phyloP scores from a whole-genome alignment of 2,797 vertebrate species.

The Hemibagrus guttatus region DNA sequence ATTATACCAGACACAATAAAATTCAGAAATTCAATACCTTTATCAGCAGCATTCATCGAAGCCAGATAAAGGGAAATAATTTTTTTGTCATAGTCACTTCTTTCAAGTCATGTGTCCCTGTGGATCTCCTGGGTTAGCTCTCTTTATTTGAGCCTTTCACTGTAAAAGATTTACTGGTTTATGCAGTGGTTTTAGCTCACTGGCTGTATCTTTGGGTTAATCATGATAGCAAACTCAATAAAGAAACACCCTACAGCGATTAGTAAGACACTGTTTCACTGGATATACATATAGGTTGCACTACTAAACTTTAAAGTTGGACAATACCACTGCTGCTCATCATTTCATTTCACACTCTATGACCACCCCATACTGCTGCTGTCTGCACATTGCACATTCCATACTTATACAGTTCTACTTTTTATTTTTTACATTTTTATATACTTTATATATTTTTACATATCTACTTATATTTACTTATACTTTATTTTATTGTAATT shows the following conservation, averaged over 20 bases:
- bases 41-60: neutral
- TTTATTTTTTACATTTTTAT: no score
- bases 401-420: no score
- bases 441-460: no score
- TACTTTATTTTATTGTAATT: no score
- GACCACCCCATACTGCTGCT: no score
- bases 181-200: conserved; percentile 35
- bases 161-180: conserved; percentile 21
- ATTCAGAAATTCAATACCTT: neutral
- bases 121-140: conserved; percentile 16
- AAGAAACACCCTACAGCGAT: conserved; percentile 14
- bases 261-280: conserved; percentile 16
- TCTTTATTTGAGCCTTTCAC: conserved; percentile 23
- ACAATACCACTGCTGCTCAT: no score
- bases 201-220: conserved; percentile 34
- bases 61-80: neutral
- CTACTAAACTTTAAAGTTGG: no score
- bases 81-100: neutral
- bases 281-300: no score
- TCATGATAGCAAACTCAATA: neutral
- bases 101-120: neutral
- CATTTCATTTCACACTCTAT: no score
- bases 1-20: neutral
- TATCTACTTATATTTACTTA: no score
- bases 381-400: no score